A percentile compares a stretch with the other conserved stretches of the same genome.
These are phyloP conservation scores for Astatoreochromis straeleni DNA, from an alignment of 2,113 vertebrate genomes.

Conservation along the genomic window DNA sequence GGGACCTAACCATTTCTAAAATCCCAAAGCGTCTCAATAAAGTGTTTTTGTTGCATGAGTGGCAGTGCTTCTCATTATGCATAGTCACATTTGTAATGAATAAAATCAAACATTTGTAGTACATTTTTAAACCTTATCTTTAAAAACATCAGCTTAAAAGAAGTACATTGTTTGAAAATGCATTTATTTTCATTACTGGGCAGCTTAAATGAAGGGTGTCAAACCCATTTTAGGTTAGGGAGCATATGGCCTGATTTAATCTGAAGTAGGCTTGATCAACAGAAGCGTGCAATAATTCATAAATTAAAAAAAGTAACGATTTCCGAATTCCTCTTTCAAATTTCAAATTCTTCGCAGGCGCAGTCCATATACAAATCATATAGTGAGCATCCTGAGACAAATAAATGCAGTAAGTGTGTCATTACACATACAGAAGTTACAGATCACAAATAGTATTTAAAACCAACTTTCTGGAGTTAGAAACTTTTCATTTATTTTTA, in stretches of 20 bases:
- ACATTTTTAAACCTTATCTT: background rate
- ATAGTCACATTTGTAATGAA: background rate
- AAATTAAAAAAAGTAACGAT: background rate
- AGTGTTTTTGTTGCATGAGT: background rate
- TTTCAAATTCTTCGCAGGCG: rapidly evolving
- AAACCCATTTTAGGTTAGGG: background rate
- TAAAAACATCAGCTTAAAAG: background rate
- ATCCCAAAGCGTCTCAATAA: background rate
- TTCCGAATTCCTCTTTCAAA: background rate
- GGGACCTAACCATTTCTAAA: background rate
- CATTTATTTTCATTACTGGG: background rate
- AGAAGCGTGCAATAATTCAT: background rate
- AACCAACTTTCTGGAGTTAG: background rate
- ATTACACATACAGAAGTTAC: background rate
- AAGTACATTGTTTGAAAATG: background rate
- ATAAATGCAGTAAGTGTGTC: background rate
- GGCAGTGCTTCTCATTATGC: background rate
- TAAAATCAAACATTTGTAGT: background rate
- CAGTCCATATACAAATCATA: background rate
- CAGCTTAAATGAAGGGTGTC: background rate
- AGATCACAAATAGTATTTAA: background rate
- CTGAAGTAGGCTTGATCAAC: background rate
- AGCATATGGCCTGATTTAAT: background rate
- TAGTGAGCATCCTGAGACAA: background rate
- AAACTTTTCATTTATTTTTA: background rate